phyloP scores from a whole-genome alignment of 2,888 invertebrate species.

The Hoplodrina blanda region DNA sequence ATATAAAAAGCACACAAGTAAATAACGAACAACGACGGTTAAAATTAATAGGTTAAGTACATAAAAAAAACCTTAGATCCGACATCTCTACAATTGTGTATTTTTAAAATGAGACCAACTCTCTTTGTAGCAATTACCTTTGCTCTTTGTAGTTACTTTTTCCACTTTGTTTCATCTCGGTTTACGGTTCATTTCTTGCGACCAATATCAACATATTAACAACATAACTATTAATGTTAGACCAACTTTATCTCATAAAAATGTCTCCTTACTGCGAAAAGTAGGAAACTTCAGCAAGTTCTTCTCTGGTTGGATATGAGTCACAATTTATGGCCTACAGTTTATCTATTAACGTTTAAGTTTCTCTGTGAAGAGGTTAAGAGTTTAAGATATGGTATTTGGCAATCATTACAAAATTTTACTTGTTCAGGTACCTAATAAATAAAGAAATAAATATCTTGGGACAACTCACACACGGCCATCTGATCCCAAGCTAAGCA shows the following conservation, averaged over 20 bases:
- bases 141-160: constrained; percentile 21
- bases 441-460: background rate
- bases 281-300: constrained; percentile 58
- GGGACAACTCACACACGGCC: too few species aligned
- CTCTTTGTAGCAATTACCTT: constrained; percentile 32
- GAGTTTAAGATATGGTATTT: constrained; percentile 28
- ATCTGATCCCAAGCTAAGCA: too few species aligned
- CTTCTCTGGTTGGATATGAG: constrained; percentile 51
- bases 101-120: constrained; percentile 17
- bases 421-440: background rate
- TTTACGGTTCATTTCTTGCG: constrained; percentile 19
- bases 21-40: constrained; percentile 26
- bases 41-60: constrained; percentile 29
- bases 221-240: constrained; percentile 54
- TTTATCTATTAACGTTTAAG: constrained; percentile 60
- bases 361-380: constrained; percentile 38
- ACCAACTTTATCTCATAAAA: constrained; percentile 62
- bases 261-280: constrained; percentile 56
- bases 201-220: constrained; percentile 54
- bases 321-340: constrained; percentile 54
- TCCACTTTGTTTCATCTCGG: constrained; percentile 27
- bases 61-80: constrained; percentile 21
- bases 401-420: constrained; percentile 22
- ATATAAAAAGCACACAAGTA: constrained; percentile 26
- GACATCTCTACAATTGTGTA: constrained; percentile 25